Conservation (phyloP, 2,797 vertebrate genomes). For the Chelmon rostratus region DNA sequence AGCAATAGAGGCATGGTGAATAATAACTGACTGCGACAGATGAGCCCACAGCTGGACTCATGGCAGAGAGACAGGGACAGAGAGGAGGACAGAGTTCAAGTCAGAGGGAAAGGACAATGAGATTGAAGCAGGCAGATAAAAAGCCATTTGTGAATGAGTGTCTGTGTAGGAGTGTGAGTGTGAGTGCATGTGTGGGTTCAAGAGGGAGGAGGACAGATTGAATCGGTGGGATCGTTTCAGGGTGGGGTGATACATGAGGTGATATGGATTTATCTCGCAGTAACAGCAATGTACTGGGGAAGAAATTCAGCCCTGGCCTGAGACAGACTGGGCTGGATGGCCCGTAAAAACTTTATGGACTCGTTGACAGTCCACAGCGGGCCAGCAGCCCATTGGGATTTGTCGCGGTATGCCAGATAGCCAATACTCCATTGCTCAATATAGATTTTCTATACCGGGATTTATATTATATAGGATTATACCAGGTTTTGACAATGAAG, state of each 20-base stretch:
- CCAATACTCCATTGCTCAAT: no score
- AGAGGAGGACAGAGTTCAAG: constrained; percentile 34
- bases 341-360: no score
- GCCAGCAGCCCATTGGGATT: no score
- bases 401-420: no score
- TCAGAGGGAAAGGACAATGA: constrained; percentile 43
- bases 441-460: no score
- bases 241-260: constrained; percentile 15
- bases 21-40: constrained; percentile 63
- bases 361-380: no score
- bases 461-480: no score
- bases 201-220: constrained; percentile 14
- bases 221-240: constrained; percentile 1
- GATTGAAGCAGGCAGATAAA: constrained; percentile 42
- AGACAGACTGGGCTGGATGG: no score
- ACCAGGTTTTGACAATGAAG: no score
- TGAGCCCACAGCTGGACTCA: constrained; percentile 74
- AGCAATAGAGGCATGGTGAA: constrained; percentile 47
- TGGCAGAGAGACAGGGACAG: constrained; percentile 27
- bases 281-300: background rate
- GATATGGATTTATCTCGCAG: background rate
- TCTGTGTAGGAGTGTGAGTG: background rate
- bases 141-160: constrained; percentile 37
- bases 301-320: background rate
- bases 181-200: background rate